A percentile compares a stretch with the other conserved stretches of the same genome.
Conservation (phyloP, 2,888 invertebrate species). For the Tenthredo distinguenda region DNA sequence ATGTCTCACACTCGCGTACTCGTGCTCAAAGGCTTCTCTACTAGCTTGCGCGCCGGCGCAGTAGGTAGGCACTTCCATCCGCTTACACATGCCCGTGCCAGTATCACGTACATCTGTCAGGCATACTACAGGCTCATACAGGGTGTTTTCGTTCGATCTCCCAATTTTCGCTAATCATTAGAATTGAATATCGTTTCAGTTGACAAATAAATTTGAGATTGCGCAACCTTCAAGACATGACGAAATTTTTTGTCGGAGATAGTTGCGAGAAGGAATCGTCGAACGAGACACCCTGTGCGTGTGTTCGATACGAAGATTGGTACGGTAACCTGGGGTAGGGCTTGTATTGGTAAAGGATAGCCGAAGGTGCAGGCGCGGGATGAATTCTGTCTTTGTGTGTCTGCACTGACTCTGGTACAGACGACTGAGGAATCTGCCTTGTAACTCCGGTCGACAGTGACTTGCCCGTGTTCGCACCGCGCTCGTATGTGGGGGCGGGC, state of each 20-base stretch:
- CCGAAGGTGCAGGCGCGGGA: conserved; percentile 34
- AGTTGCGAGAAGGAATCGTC: neutral
- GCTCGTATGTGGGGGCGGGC: conserved; percentile 34
- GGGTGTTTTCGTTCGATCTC: neutral
- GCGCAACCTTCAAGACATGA: neutral
- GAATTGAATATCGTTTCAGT: neutral
- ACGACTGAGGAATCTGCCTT: conserved; percentile 49
- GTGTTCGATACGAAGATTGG: neutral
- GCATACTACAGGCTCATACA: neutral
- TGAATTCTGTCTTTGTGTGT: conserved; percentile 42
- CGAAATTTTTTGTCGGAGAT: neutral
- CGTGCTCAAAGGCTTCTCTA: neutral
- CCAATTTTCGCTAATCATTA: neutral
- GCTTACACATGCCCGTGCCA: neutral
- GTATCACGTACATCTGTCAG: neutral
- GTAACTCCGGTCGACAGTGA: conserved; percentile 48
- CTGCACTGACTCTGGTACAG: conserved; percentile 32
- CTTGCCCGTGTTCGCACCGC: conserved; percentile 51
- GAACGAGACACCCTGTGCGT: neutral
- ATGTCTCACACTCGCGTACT: conserved; percentile 17
- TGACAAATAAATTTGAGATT: neutral
- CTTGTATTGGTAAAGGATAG: conserved; percentile 10
- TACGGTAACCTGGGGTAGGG: neutral
- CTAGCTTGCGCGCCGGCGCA: neutral
- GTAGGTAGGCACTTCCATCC: neutral